Base-by-base conservation (phyloP, 2,888 invertebrate genomes). In the Mechanitis messenoides region DNA sequence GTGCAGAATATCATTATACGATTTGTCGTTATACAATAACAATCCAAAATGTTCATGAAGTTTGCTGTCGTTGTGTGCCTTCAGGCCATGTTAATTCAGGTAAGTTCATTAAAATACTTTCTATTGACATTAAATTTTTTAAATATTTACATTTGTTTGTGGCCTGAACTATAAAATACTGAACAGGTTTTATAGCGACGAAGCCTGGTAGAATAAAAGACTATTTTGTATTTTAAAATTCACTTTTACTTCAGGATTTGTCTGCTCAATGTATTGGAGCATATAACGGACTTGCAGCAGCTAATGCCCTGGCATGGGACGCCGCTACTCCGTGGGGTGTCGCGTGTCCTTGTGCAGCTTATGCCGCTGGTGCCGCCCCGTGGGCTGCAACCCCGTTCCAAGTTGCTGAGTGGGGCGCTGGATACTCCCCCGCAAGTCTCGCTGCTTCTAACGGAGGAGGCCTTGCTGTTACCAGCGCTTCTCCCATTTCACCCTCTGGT, bases 401-500 rank as follows among this genome's bases (percentile, higher is more conserved):
- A 3, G 55, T 53, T 4, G 56, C 61, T 12, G 62, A 57, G 61
- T 59, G 55, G 38, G 64, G 55, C 5, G 53, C 46, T 3, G 57
- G 55, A 7, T 54, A 47, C 38, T 45, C 56, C 31, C 60, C 61
- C 7, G 57, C 58, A 6, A 56, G 58, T n/a, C 55, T 67, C 1
- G 56, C 61, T 2, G 64, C 69, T 20, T 61, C 69, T 5, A 63
- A 61, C 6, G 63, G 65, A 0, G 66, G 63, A n/a, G 61, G 65
- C 3, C 65, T 75, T 4, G 58, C 69, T 1, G 69, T 77, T 0
- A 69, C 71, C 42, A 76, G 77, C 56, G 63, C 71, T 9, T 80
- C 80, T 0, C 77, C 79, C 0, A 73, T 76, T 31, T 63, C 73
- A 3, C 80, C 81, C 0, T 76, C 69, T 9, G 79, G 79, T 0